Evolutionary conservation across 1,140 invertebrate species (phyloP), one percentile per base, ranked within the genome.

Genomic region (Cherax destructor): DNA sequence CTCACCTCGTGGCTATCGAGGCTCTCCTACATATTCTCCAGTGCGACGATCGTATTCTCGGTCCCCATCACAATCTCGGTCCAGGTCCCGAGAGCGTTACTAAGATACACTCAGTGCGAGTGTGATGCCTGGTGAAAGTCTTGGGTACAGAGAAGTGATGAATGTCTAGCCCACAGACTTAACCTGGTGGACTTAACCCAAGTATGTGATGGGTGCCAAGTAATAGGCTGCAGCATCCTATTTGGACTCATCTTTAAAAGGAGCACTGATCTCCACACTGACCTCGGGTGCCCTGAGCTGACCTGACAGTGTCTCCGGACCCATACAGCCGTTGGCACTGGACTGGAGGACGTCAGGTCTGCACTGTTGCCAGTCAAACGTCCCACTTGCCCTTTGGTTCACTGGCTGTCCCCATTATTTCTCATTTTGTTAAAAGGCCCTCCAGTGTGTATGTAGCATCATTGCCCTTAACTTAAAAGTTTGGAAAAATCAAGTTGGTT

Each of bases 1-100:
- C 93, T 97, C 98, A 16, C 97, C 98, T 41, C 94, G 92, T 80
- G 96, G 97, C 84, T 96, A 97, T 91, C 96, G 98, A 93, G 97
- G 97, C 85, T 95, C 95, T 47, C 95, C 95, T 4, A 95, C 95
- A 88, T 96, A 96, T 93, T 95, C 95, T 5, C 95, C 98, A 78
- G 97, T 97, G 92, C 96, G 97, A 88, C 96, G 97, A 94, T 96
- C 96, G 94, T 97, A 96, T 94, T 94, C 93, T 21, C 76, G 92
- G 7, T 93, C 93, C 59, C 89, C 92, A 81, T 94, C 94, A 41
- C 86, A 94, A 61, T 97, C 97, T 94, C 96, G 97, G 95, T 97
- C 97, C 94, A 96, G 97, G 95, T 98, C 97, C 91, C 96, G 97
- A 65, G 91, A 93, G 50, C 92, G 93, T 65, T 93, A 92, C 88